Base-by-base conservation (phyloP, 2,797 vertebrate genomes). In the Falco novaeseelandiae region DNA sequence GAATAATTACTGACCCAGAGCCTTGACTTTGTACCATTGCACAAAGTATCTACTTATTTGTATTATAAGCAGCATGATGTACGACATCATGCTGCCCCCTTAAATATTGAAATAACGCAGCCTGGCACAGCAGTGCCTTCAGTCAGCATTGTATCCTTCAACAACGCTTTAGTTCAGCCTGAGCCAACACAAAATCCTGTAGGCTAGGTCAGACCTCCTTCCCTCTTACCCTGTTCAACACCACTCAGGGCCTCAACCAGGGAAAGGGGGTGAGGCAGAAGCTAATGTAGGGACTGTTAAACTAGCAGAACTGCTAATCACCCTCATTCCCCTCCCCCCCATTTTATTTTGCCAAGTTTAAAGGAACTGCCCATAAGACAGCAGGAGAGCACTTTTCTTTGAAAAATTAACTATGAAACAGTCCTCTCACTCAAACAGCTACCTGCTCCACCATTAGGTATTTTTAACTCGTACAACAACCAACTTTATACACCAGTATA, bases 101-200 rank as follows among this genome's bases (percentile, higher is more conserved):
- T 38, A 17, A 51, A 40, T 25, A 55, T 2, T 44, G 36, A 87
- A 90, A 74, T 74, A 91, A 94, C 3, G n/a, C 73, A 80, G 74
- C 54, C 84, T 54, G 88, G 90, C 91, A 84, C 90, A 89, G 59
- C 81, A 57, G 10, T 11, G 71, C 42, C 87, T 90, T 44, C 74
- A 30, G 25, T 49, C 89, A 77, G 87, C 40, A 49, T 14, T 63
- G 89, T 84, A 26, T 90, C 80, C 73, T 69, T 73, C 55, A 87
- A 83, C 49, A 65, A 57, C 52, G 89, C 94, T 51, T 40, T n/a
- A 55, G 46, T 51, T 90, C 80, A 92, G 14, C 83, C 34, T 20
- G 49, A 79, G 73, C 65, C 91, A 54, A 66, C 34, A 78, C 36
- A 30, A 95, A 91, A 65, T 48, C 55, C 44, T 13, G 19, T 62